Base-by-base conservation (phyloP, 1,140 invertebrate genomes). In the Cyrtorhinus lividipennis region DNA sequence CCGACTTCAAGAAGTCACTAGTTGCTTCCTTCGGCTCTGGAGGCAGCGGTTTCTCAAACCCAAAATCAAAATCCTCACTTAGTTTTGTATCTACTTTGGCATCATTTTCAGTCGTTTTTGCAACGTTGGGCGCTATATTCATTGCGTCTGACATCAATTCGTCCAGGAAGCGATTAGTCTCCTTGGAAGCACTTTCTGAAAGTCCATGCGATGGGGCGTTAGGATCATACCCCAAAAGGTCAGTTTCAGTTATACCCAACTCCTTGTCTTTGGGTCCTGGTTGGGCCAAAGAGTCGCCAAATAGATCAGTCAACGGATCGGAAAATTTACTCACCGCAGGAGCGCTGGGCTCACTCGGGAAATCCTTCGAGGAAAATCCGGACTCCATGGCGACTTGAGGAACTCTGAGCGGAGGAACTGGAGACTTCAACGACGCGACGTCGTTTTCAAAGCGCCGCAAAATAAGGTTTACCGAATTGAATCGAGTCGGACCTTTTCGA, bases 11-110 rank as follows among this genome's bases (percentile, higher is more conserved):
- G 20, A 64, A 64, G 24, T 64, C 59, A 2, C 20, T 45, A 2
- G 25, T 25, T 0, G 48, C n/a, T 2, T 56, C 25, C 2, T n/a
- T 15, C 13, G 63, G 63, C 25, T 64, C 63, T 15, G 63, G 63
- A 1, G 63, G 63, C 1, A 64, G 38, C 2, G 63, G 63, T 57
- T 61, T 61, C 20, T 64, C 58, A 38, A 64, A 64, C 13, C 44
- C 59, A 48, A 64, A 64, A 20, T 64, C 25, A 26, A 26, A 26
- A 30, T 27, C n/a, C 5, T 53, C 20, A 8, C 8, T 20, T 20
- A 15, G 18, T 15, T 53, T 22, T 20, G 8, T 15, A 53, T 5
- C 18, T 5, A 53, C 5, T 53, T 15, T 15, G 5, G 5, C 48
- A 5, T 53, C 48, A 20, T 53, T 22, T 12, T 53, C 48, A 20